Evolutionary conservation across 2,888 invertebrate species (phyloP), one percentile per base, ranked within the genome.

Genomic region (Leptopilina myrica): DNA sequence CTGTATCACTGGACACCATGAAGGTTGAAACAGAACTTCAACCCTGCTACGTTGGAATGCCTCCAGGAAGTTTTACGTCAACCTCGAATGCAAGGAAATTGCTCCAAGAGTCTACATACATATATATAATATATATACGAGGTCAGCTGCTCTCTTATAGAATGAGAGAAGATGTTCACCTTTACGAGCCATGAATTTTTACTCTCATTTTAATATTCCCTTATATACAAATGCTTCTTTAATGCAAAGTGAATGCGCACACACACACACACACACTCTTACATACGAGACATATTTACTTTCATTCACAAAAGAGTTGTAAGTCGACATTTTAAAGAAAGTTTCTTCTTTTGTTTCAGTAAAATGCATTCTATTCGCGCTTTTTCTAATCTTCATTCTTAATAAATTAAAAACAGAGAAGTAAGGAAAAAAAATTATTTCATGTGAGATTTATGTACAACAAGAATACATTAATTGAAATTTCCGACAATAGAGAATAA

Each of bases 1-100:
- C 79, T 78, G 80, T 62, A 77, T 77, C 77, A 73, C 53, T 15
- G 64, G 77, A 77, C 76, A 76, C 62, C 73, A 65, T 76, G 75
- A 75, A 78, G 43, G 67, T 69, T 69, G 12, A 49, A 33, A 49
- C 20, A 53, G 53, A 69, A 53, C 69, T 69, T 53, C 53, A 69
- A 69, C 69, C 69, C 33, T 12, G 53, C 49, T 53, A 69, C 81
- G 83, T 79, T 83, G 84, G 86, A 85, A 86, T 86, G 87, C 83
- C 84, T 86, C 85, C 87, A 87, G 87, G 87, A 87, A 87, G 87
- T 86, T 81, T 79, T 69, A 69, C 69, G 26, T 69, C 69, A 53
- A 69, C 69, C 69, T 69, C 49, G 59, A 75, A 67, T 73, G 59
- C 78, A 76, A 78, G 81, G 78, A 77, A 79, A 80, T 82, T 77